A percentile compares a stretch with the other conserved stretches of the same genome.
Evolutionary conservation across 2,888 invertebrate genomes (phyloP).

Genomic region (Mayetiola destructor): DNA sequence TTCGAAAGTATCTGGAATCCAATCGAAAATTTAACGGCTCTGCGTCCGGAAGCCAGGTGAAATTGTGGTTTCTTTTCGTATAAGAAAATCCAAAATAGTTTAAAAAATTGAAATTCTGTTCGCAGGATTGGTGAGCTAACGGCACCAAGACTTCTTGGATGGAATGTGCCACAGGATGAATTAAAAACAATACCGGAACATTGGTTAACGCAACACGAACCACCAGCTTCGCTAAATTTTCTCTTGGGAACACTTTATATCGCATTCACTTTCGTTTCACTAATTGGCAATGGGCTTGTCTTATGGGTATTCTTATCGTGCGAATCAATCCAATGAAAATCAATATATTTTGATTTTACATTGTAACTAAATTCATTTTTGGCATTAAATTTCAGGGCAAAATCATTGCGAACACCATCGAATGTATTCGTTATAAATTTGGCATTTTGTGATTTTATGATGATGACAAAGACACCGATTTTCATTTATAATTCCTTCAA

Average conservation of each 20-base stretch:
- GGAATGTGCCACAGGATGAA: constrained; percentile 64
- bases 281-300: constrained; percentile 71
- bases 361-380: too few species aligned
- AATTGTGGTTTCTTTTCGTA: too few species aligned
- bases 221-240: constrained; percentile 67
- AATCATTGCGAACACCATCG: constrained; percentile 44
- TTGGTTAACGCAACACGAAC: constrained; percentile 67
- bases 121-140: constrained; percentile 24
- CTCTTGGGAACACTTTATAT: constrained; percentile 62
- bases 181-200: constrained; percentile 63
- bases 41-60: constrained; percentile 18
- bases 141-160: constrained; percentile 47
- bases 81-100: too few species aligned
- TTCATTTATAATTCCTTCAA: constrained; percentile 74
- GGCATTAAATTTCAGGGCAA: constrained; percentile 28
- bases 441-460: constrained; percentile 68
- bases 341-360: neutral
- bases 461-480: constrained; percentile 76
- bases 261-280: constrained; percentile 55
- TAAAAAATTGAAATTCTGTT: neutral
- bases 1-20: constrained; percentile 11
- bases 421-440: constrained; percentile 73
- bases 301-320: constrained; percentile 70
- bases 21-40: constrained; percentile 17
- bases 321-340: too few species aligned